These are phyloP conservation scores for Drosophila punjabiensis DNA, from an alignment of 1,140 invertebrate species.

Conservation along the genomic window DNA sequence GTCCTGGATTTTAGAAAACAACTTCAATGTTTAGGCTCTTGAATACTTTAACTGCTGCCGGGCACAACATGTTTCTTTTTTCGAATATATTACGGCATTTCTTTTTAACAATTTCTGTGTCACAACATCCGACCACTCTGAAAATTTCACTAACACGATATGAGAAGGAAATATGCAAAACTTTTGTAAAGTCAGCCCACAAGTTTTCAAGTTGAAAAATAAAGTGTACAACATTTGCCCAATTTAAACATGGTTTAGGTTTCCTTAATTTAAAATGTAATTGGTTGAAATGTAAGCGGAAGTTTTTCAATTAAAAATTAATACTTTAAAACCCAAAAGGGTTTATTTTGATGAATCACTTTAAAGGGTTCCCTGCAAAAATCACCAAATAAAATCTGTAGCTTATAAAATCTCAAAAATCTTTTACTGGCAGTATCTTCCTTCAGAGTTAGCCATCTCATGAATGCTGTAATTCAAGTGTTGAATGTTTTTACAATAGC, in stretches of 20 bases:
- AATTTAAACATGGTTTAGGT: neutral
- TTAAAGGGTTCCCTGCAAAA: neutral
- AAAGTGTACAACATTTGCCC: neutral
- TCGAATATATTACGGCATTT: neutral
- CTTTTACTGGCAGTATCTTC: neutral
- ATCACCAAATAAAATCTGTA: neutral
- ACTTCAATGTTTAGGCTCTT: neutral
- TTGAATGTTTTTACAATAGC: slow-evolving; percentile 29
- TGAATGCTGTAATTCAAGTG: slow-evolving; percentile 10
- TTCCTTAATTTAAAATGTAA: neutral
- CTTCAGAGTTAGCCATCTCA: neutral
- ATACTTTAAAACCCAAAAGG: neutral
- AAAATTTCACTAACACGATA: neutral
- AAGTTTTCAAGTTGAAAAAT: slow-evolving; percentile 1
- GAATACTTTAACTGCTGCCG: slow-evolving; percentile 2
- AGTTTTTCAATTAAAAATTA: neutral
- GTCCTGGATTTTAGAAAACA: no score
- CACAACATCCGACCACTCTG: neutral
- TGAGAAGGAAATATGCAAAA: slow-evolving; percentile 1
- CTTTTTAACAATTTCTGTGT: neutral
- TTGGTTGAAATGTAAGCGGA: no score
- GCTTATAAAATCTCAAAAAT: neutral
- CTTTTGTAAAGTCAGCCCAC: slow-evolving; percentile 5
- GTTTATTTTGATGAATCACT: neutral
- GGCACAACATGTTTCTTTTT: neutral